Base-by-base conservation (phyloP, 2,888 invertebrate species). In the Toxonevra muliebris region DNA sequence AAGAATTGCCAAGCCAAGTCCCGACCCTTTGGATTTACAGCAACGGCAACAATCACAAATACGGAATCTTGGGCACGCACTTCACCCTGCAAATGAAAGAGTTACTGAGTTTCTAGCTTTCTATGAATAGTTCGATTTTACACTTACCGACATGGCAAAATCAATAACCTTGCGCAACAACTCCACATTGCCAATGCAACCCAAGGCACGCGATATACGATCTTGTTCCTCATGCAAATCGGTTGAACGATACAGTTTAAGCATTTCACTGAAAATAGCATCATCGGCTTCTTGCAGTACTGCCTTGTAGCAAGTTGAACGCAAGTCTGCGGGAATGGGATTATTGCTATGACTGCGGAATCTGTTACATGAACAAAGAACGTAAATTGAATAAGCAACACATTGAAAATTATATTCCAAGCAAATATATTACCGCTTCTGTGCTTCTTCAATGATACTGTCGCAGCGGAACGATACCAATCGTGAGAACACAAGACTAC, bases 201-300 rank as follows among this genome's bases (percentile, higher is more conserved):
- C 97, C 65, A 97, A 88, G 7, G 95, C 90, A 69, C 93, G 88
- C 68, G 94, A 90, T 79, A 98, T 93, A 78, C 97, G 90, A 83
- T 96, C 94, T 84, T 95, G 96, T 84, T 98, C 97, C 86, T 97
- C 97, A 79, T 95, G 94, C 74, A 96, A 87, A 86, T 96, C 96
- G 8, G 94, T 90, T 59, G 92, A 90, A 75, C 93, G 89, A 86
- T 96, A 95, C 73, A 96, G 85, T 80, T 90, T 88, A 73, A 96
- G 86, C 90, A 97, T 90, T 50, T 91, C 89, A 63, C 93, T 88
- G 80, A 92, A 95, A 13, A 91, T 90, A 13, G 87, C 85, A 71
- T 89, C 89, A 80, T 93, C 93, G 17, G 91, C 91, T 60, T 88
- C 88, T 73, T 88, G 87, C 66, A 96, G 87, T 57, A 93, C 93